Evolutionary conservation across 1,140 invertebrate species (phyloP).

Genomic region (Calosoma granatense): DNA sequence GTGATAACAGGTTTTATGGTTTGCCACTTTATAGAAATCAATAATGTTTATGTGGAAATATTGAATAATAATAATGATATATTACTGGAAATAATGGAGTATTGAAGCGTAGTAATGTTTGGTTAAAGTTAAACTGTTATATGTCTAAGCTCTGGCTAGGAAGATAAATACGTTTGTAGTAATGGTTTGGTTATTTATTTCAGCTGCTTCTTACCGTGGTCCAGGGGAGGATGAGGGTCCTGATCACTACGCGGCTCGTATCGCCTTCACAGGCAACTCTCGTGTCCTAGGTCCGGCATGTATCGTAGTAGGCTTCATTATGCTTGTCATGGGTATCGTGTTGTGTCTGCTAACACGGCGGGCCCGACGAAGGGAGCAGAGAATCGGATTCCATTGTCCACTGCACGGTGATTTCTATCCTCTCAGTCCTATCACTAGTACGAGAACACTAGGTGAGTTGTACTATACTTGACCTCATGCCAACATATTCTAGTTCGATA

Average conservation of each 20-base stretch:
- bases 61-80: too few relatives aligned
- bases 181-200: constrained; percentile 25
- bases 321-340: constrained; percentile 48
- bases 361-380: constrained; percentile 51
- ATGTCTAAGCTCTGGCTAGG: too few relatives aligned
- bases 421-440: constrained; percentile 47
- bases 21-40: too few relatives aligned
- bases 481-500: too few relatives aligned
- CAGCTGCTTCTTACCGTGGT: constrained; percentile 63
- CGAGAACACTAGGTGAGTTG: constrained; percentile 30
- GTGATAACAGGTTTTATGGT: too few relatives aligned
- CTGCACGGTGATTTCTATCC: constrained; percentile 70
- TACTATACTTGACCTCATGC: too few relatives aligned
- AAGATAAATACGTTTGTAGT: too few relatives aligned
- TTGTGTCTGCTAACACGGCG: constrained; percentile 54
- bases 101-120: too few relatives aligned
- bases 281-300: constrained; percentile 59
- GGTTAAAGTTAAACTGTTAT: too few relatives aligned
- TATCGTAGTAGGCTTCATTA: constrained; percentile 57
- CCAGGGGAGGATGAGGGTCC: constrained; percentile 57
- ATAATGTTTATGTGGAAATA: too few relatives aligned
- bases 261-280: constrained; percentile 61
- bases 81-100: too few relatives aligned
- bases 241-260: constrained; percentile 54
- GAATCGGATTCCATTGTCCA: constrained; percentile 64